These are phyloP conservation scores for Desoria tigrina DNA, from an alignment of 2,888 invertebrate genomes.

Conservation along the genomic window DNA sequence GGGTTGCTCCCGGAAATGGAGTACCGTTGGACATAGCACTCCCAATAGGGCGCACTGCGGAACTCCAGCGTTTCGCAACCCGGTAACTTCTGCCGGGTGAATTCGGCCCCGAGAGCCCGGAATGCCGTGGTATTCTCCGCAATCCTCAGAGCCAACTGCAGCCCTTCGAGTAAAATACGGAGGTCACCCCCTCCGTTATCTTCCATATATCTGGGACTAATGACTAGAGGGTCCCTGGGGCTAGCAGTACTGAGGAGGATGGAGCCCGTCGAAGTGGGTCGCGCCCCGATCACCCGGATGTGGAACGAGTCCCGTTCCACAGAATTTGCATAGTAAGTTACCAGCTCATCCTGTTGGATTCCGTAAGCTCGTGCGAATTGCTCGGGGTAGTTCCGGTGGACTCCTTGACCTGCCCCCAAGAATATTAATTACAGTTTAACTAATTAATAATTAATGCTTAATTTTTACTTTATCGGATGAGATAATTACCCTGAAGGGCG, in stretches of 20 bases:
- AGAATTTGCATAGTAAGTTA: slow-evolving; percentile 33
- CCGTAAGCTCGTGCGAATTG: slow-evolving; percentile 23
- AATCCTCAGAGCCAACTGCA: slow-evolving; percentile 33
- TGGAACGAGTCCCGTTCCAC: slow-evolving; percentile 37
- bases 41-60: slow-evolving; percentile 23
- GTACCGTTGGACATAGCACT: slow-evolving; percentile 23
- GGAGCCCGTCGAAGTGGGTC: slow-evolving; percentile 35
- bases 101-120: slow-evolving; percentile 29
- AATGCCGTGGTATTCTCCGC: slow-evolving; percentile 42
- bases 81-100: slow-evolving; percentile 36
- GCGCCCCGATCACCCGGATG: slow-evolving; percentile 29
- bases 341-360: slow-evolving; percentile 17
- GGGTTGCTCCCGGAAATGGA: not conserved
- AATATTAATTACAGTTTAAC: slow-evolving; percentile 13
- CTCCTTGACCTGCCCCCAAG: slow-evolving; percentile 19
- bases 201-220: slow-evolving; percentile 41
- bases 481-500: slow-evolving; percentile 32
- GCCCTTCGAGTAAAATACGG: slow-evolving; percentile 29
- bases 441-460: not conserved
- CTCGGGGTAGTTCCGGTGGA: not conserved
- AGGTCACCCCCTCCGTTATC: slow-evolving; percentile 30
- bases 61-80: slow-evolving; percentile 36
- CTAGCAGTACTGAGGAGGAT: slow-evolving; percentile 33
- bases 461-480: no score
- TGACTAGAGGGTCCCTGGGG: slow-evolving; percentile 23